Conservation (phyloP, 1,140 invertebrate species). For the Maniola jurtina region DNA sequence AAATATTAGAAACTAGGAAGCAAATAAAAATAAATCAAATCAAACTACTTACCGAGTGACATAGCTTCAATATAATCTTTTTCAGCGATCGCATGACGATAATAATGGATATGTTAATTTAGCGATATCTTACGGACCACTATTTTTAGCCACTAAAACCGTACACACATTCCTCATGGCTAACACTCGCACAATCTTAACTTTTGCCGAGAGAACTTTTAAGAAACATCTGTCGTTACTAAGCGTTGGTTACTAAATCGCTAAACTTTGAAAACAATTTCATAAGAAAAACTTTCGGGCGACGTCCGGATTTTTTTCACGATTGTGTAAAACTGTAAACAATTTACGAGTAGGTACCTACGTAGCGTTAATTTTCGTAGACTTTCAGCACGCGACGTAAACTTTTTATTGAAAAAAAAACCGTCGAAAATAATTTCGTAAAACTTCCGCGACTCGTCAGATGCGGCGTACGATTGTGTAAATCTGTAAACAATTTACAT, state of each 20-base stretch:
- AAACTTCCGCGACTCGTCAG: slow-evolving; percentile 35
- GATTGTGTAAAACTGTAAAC: slow-evolving; percentile 40
- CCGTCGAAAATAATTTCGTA: slow-evolving; percentile 46
- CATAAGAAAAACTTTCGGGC: slow-evolving; percentile 34
- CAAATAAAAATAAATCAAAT: slow-evolving; percentile 8
- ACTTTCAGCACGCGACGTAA: slow-evolving; percentile 11
- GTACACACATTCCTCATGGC: slow-evolving; percentile 31
- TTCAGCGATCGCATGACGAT: slow-evolving; percentile 46
- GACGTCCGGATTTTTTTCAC: slow-evolving; percentile 25
- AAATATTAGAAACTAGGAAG: background rate
- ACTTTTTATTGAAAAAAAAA: background rate
- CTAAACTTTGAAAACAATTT: slow-evolving; percentile 43
- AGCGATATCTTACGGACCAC: slow-evolving; percentile 24
- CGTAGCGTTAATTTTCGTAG: slow-evolving; percentile 19
- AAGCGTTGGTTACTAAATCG: slow-evolving; percentile 24
- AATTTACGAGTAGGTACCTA: slow-evolving; percentile 9
- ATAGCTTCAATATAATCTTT: slow-evolving; percentile 52
- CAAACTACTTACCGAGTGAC: slow-evolving; percentile 42
- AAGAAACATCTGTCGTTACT: slow-evolving; percentile 41
- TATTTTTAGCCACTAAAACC: slow-evolving; percentile 31
- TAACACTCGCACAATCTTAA: slow-evolving; percentile 23
- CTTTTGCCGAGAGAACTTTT: background rate
- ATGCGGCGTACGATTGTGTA: slow-evolving; percentile 36
- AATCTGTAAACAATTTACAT: slow-evolving; percentile 32
- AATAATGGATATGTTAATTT: slow-evolving; percentile 14